Conservation (phyloP, 2,888 invertebrate genomes). For the Apantesis nais region DNA sequence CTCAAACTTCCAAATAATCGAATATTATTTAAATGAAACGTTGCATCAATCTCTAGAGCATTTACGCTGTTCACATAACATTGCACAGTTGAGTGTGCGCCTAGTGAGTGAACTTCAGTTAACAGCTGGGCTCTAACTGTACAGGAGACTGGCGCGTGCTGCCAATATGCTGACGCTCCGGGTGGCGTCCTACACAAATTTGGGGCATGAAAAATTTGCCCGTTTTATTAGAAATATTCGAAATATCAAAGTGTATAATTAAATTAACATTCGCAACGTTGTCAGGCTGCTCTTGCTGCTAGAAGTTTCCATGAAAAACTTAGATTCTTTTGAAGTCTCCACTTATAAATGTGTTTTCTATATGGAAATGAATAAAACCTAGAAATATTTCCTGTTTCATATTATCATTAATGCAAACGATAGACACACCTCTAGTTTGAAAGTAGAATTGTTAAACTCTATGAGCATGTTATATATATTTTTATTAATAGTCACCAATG, state of each 20-base stretch:
- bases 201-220: not conserved
- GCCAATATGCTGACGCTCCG: slow-evolving; percentile 57
- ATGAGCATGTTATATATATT: too few species aligned
- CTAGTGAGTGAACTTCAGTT: slow-evolving; percentile 14
- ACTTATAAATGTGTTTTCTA: not conserved
- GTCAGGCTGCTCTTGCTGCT: not conserved
- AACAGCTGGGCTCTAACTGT: slow-evolving; percentile 41
- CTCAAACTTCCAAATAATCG: not conserved
- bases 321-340: not conserved
- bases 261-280: not conserved
- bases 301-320: not conserved
- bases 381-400: not conserved
- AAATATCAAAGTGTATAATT: not conserved
- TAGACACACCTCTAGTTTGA: not conserved
- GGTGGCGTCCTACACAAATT: slow-evolving; percentile 40
- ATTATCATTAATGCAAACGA: not conserved
- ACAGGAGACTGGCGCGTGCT: slow-evolving; percentile 45
- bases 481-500: not conserved
- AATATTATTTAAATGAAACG: not conserved
- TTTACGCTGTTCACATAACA: slow-evolving; percentile 10
- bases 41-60: not conserved
- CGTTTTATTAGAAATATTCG: not conserved
- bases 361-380: not conserved
- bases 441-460: too few species aligned
- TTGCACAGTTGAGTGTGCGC: slow-evolving; percentile 26